Conservation (phyloP, 2,888 invertebrate species). For the Philaethria dido region DNA sequence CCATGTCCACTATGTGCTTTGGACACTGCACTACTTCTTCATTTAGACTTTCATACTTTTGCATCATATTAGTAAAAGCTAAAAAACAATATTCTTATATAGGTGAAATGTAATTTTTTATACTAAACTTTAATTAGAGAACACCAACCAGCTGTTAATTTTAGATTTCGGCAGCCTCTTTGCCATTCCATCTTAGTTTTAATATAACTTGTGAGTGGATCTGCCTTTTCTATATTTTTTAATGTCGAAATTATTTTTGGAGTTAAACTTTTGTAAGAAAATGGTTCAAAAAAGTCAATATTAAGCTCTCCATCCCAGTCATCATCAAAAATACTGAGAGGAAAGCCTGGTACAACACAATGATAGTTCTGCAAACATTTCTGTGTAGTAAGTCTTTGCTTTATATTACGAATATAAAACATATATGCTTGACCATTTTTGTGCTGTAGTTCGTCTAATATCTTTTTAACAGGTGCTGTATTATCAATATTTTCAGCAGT, state of each 20-base stretch:
- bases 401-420: slow-evolving; percentile 56
- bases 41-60: slow-evolving; percentile 57
- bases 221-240: slow-evolving; percentile 54
- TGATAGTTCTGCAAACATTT: slow-evolving; percentile 49
- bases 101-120: not conserved
- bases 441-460: slow-evolving; percentile 56
- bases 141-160: slow-evolving; percentile 53
- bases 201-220: slow-evolving; percentile 64
- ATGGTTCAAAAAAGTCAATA: slow-evolving; percentile 65
- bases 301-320: slow-evolving; percentile 70
- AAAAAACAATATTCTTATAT: slow-evolving; percentile 12
- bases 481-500: slow-evolving; percentile 58
- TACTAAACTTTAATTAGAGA: not conserved
- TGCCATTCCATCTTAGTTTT: slow-evolving; percentile 64
- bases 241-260: slow-evolving; percentile 65
- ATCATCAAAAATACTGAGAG: slow-evolving; percentile 60
- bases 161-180: slow-evolving; percentile 42
- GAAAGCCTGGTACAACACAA: slow-evolving; percentile 58
- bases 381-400: slow-evolving; percentile 49
- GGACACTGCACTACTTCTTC: slow-evolving; percentile 70
- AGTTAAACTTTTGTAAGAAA: slow-evolving; percentile 62
- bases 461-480: slow-evolving; percentile 58
- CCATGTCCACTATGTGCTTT: slow-evolving; percentile 63
- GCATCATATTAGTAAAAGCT: slow-evolving; percentile 44
- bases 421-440: slow-evolving; percentile 56